Base-by-base conservation (phyloP, 2,888 invertebrate species). In the Lamproptera curius region DNA sequence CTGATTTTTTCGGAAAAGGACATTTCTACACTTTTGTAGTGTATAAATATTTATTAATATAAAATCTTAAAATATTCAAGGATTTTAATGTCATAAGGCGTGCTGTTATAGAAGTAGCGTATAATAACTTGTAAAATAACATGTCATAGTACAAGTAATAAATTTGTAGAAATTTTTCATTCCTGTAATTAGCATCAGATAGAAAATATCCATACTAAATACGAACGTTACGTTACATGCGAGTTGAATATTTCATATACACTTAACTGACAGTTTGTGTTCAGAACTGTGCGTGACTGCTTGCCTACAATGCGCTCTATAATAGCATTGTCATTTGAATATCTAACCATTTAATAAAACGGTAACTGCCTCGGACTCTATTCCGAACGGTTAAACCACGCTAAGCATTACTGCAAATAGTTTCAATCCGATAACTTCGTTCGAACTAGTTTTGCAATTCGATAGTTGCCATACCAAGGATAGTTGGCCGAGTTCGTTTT, bases 371-470 rank as follows among this genome's bases (percentile, higher is more conserved):
- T 36, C 39, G 20, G 44, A 49, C 49, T 40, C 35, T 49, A 44
- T 40, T 44, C 49, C 43, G 31, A 36, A 10, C 31, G 40, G 43
- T 49, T 44, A 36, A 35, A 40, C 49, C 40, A 35, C 39, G 40
- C 31, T 36, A 36, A 49, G 48, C 48, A 52, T 54, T 45, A 52
- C 55, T 55, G 47, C 55, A 58, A 59, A 61, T 61, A 59, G 58
- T 61, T 61, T 53, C 42, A 50, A 57, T 60, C 52, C 52, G 56
- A 62, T 61, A 58, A 61, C 58, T 58, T 52, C 50, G 42, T 46
- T 51, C 42, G 44, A 54, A 52, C 51, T 57, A 58, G 56, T 59
- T 57, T 55, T 54, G 53, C 51, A 52, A 55, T 58, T 57, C 51
- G 56, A 59, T 59, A 54, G 43, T 36, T 35, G 43, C 11, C 36